Evolutionary conservation across 2,797 vertebrate genomes (phyloP).

Genomic region (Borostomias antarcticus): DNA sequence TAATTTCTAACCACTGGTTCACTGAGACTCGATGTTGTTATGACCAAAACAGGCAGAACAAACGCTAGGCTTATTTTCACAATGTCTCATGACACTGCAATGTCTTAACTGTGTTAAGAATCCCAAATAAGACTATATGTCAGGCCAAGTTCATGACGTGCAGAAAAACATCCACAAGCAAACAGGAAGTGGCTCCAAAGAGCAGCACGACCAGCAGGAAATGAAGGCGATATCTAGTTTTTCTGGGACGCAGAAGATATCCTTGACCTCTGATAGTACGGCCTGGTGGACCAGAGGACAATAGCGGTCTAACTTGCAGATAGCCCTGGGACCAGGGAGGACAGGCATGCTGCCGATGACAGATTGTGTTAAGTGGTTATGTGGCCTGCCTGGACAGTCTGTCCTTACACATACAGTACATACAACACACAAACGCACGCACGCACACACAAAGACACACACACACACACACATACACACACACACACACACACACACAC

Average conservation of each 20-base stretch:
- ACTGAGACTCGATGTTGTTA: background rate
- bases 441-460: background rate
- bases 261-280: constrained; percentile 34
- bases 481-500: background rate
- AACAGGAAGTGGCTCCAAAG: constrained; percentile 20
- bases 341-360: too few relatives aligned
- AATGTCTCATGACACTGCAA: background rate
- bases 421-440: too few relatives aligned
- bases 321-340: background rate
- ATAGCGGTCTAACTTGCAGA: background rate
- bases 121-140: background rate
- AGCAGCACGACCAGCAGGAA: constrained; percentile 34
- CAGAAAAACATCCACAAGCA: constrained; percentile 44
- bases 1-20: too few relatives aligned
- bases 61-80: background rate
- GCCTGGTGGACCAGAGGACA: background rate
- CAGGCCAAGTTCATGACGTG: constrained; percentile 13
- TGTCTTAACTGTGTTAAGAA: background rate
- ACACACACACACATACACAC: too few relatives aligned
- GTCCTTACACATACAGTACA: too few relatives aligned
- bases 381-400: background rate
- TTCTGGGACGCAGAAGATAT: constrained; percentile 21
- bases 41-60: background rate
- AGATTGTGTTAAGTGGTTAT: background rate
- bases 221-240: constrained; percentile 52